These are phyloP conservation scores for Staurois parvus DNA, from an alignment of 2,797 vertebrate species.

Conservation along the genomic window DNA sequence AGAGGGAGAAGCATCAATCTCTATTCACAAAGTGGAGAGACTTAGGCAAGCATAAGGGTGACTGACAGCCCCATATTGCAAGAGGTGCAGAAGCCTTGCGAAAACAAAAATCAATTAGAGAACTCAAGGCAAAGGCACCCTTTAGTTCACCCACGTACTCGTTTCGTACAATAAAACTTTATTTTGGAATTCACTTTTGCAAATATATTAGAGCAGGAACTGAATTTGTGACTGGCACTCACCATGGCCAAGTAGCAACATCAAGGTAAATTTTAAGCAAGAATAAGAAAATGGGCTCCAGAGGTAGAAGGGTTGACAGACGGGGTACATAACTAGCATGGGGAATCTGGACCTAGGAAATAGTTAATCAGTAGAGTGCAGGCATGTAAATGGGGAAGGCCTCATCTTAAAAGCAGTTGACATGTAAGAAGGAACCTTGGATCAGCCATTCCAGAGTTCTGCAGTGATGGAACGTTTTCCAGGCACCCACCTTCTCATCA, in stretches of 20 bases:
- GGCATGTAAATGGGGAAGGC: not conserved
- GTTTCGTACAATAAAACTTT: too few species aligned
- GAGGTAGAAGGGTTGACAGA: not conserved
- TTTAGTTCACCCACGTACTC: too few species aligned
- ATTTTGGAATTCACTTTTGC: too few species aligned
- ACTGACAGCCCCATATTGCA: conserved; percentile 12
- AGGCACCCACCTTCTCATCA: not conserved
- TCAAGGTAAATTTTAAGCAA: too few species aligned
- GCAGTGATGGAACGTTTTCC: too few species aligned
- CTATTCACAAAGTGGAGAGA: conserved; percentile 13
- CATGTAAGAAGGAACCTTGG: too few species aligned
- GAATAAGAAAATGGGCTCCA: too few species aligned
- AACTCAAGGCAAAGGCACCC: not conserved
- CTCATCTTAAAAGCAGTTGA: not conserved
- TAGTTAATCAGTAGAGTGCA: not conserved
- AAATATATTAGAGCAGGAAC: too few species aligned
- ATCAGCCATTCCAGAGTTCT: too few species aligned
- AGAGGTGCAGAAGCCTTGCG: not conserved
- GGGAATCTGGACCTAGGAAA: too few species aligned
- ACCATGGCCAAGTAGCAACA: too few species aligned
- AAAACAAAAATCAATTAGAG: conserved; percentile 8
- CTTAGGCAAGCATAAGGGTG: not conserved
- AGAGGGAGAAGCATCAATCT: conserved; percentile 22
- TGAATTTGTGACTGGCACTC: too few species aligned
- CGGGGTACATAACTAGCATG: not conserved